Evolutionary conservation across 2,888 invertebrate genomes (phyloP).

Genomic region (Cenopis cana): DNA sequence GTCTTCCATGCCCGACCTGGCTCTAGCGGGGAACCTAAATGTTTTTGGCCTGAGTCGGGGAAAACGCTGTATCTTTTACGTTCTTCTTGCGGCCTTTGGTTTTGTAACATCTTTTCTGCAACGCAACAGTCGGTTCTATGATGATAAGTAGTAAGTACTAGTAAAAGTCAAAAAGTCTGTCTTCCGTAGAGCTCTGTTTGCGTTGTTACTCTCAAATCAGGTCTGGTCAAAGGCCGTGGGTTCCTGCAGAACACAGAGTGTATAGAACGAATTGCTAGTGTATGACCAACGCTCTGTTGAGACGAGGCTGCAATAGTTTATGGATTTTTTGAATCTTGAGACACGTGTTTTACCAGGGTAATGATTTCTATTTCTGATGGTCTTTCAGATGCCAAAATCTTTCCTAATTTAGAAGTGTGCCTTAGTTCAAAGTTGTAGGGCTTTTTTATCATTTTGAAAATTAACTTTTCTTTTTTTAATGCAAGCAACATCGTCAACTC

Average conservation of each 20-base stretch:
- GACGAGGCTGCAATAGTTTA: neutral
- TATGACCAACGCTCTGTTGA: neutral
- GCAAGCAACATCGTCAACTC: neutral
- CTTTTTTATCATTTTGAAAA: neutral
- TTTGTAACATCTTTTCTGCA: neutral
- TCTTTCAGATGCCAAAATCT: neutral
- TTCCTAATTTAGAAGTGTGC: neutral
- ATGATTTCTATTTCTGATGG: neutral
- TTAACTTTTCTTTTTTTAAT: neutral
- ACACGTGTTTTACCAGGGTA: neutral
- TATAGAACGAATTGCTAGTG: too few species aligned
- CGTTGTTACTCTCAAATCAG: neutral
- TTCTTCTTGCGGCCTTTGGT: neutral
- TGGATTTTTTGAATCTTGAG: neutral
- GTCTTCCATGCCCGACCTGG: neutral
- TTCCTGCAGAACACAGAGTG: neutral
- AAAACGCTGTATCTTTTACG: constrained; percentile 4
- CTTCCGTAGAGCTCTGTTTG: neutral
- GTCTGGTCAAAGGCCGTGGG: neutral
- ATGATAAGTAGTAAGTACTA: neutral
- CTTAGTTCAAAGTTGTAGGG: neutral
- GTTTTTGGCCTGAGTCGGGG: constrained; percentile 17
- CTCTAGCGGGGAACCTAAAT: neutral
- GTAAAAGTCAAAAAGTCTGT: neutral
- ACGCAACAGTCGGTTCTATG: neutral